phyloP scores from a whole-genome alignment of 2,113 vertebrate species.

The Tenebrosternarchus preto region DNA sequence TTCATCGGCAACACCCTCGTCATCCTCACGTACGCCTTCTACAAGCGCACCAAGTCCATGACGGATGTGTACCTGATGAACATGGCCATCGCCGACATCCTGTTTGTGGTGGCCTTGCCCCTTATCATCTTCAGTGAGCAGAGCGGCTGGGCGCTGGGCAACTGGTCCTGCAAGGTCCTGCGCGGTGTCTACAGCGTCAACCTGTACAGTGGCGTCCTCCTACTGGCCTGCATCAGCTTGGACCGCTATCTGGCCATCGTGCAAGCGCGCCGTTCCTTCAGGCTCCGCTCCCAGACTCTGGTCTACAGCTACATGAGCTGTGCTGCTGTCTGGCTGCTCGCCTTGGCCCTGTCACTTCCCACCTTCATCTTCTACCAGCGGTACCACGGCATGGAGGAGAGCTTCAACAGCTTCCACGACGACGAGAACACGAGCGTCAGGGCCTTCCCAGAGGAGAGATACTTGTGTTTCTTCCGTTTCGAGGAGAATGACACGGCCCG shows the following conservation, averaged over 20 bases:
- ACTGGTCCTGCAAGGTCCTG: constrained; percentile 80
- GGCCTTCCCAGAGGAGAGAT: background rate
- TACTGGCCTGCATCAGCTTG: constrained; percentile 84
- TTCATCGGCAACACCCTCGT: constrained; percentile 86
- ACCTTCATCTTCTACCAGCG: constrained; percentile 73
- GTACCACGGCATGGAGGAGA: constrained; percentile 47
- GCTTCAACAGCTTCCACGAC: too few species aligned
- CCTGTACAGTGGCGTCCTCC: constrained; percentile 88
- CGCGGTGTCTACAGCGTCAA: constrained; percentile 85
- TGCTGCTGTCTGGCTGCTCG: constrained; percentile 74
- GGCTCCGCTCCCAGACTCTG: constrained; percentile 73
- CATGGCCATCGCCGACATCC: constrained; percentile 86
- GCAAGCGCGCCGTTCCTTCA: constrained; percentile 82
- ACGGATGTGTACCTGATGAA: constrained; percentile 90
- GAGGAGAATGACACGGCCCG: constrained; percentile 1
- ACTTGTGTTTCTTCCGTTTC: constrained; percentile 77
- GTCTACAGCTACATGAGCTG: constrained; percentile 75
- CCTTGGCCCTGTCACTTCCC: constrained; percentile 77
- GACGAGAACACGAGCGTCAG: too few species aligned
- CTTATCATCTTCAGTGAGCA: constrained; percentile 81
- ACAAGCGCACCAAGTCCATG: constrained; percentile 85
- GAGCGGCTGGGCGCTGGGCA: constrained; percentile 76
- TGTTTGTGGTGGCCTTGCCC: constrained; percentile 84
- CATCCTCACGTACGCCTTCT: constrained; percentile 82
- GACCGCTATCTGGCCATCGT: constrained; percentile 92